These are phyloP conservation scores for Tortrix viridana DNA, from an alignment of 2,888 invertebrate genomes.

Conservation along the genomic window DNA sequence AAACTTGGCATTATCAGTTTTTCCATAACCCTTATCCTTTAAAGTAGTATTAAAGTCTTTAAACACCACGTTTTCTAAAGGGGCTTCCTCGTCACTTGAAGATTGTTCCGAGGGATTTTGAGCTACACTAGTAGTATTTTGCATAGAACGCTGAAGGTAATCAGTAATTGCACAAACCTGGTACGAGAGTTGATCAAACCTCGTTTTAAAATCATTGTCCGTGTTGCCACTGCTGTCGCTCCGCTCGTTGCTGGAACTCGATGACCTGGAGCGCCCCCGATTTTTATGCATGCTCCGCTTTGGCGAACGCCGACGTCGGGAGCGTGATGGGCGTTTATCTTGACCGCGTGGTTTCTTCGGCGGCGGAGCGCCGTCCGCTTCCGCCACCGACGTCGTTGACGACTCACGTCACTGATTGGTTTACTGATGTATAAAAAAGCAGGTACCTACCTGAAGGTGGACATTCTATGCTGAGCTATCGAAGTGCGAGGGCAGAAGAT, in stretches of 20 bases:
- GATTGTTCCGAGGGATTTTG: conserved; percentile 4
- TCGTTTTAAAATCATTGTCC: neutral
- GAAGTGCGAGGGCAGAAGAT: too few species aligned
- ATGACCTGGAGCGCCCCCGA: neutral
- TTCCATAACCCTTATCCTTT: conserved; percentile 6
- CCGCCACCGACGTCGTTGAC: neutral
- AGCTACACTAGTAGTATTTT: neutral
- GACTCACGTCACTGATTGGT: neutral
- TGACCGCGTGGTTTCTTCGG: neutral
- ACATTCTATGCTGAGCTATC: too few species aligned
- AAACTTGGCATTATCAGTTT: conserved; percentile 11
- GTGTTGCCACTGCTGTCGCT: neutral
- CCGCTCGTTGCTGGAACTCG: neutral
- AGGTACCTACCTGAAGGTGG: too few species aligned
- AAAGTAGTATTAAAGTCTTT: conserved; percentile 11
- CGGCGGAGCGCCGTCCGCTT: neutral
- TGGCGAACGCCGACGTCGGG: neutral
- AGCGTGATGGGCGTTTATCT: neutral
- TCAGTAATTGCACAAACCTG: conserved; percentile 11
- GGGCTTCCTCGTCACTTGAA: conserved; percentile 4
- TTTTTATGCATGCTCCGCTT: too few species aligned
- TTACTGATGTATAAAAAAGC: too few species aligned
- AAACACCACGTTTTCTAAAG: conserved; percentile 5
- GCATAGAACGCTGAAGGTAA: conserved; percentile 5
- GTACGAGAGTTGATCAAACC: conserved; percentile 13